phyloP scores from a whole-genome alignment of 2,797 vertebrate genomes.

The Sparus aurata region DNA sequence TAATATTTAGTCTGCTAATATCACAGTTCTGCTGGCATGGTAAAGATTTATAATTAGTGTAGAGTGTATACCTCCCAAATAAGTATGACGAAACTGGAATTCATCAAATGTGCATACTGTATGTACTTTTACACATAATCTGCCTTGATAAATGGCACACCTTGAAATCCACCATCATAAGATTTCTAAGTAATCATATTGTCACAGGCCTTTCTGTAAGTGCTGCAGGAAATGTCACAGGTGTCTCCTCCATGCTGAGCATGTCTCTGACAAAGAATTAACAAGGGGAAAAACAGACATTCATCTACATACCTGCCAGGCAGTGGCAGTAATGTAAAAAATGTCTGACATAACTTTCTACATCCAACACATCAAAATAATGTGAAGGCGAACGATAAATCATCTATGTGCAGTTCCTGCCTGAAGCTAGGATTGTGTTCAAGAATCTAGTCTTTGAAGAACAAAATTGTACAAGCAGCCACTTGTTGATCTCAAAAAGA shows the following conservation, averaged over 20 bases:
- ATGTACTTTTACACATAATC: not conserved
- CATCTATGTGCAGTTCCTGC: slow-evolving; percentile 1
- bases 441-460: not conserved
- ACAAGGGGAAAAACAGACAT: slow-evolving; percentile 15
- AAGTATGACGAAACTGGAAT: not conserved
- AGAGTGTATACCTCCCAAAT: too few relatives aligned
- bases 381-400: slow-evolving; percentile 19
- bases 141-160: slow-evolving; percentile 17
- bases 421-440: not conserved
- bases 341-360: slow-evolving; percentile 15
- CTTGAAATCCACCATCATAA: not conserved
- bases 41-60: not conserved
- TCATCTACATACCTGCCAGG: slow-evolving; percentile 32
- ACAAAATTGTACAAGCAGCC: not conserved
- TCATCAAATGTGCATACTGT: not conserved
- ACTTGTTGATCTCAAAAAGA: not conserved
- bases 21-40: not conserved
- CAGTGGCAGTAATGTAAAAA: slow-evolving; percentile 3
- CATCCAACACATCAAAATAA: slow-evolving; percentile 1
- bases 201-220: slow-evolving; percentile 23
- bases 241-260: slow-evolving; percentile 20
- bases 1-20: too few relatives aligned
- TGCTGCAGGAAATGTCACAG: slow-evolving; percentile 54
- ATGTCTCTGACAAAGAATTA: slow-evolving; percentile 32
- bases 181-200: slow-evolving; percentile 30